Evolutionary conservation across 2,797 vertebrate genomes (phyloP), one percentile per base, ranked within the genome.

Genomic region (Lagothrix lagotricha): DNA sequence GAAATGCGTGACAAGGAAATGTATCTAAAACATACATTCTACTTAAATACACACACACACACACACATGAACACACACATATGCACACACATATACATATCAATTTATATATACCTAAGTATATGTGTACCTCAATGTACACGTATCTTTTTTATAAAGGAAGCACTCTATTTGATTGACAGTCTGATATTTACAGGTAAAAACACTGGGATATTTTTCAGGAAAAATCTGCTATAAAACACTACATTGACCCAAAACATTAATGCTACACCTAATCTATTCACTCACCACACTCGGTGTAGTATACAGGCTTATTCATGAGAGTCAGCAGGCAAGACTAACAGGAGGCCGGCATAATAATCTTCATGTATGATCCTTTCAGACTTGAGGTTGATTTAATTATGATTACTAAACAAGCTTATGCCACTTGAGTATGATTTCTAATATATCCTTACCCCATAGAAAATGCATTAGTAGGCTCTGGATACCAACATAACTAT

Each of bases 191-290:
- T 57, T 64, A 72, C 77, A 95, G 28, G 89, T 26, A 8, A 54
- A 77, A 94, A 76, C 92, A 73, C 30, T 76, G 77, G 91, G 14
- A 52, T 46, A 79, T 61, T 61, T 85, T 93, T 85, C 54, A 88
- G n/a, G 50, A 82, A 92, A 75, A 70, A 39, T 8, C 50, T 20
- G 12, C 33, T 13, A n/a, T 28, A 73, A 50, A 75, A 39, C 7
- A 33, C 73, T 94, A 44, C n/a, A 41, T 1, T 82, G 73, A 88
- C 79, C 72, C 41, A 76, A 89, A 97, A 93, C 54, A 96, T 88
- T 81, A 81, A 90, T 92, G 44, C 54, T 12, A 19, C 5, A 76
- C 30, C 44, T 80, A 94, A 90, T 90, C 50, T 19, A 67, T 58
- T 92, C 88, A 95, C 93, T 88, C 50, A 70, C n/a, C 41, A 88